Base-by-base conservation (phyloP, 2,113 vertebrate species). In the Psittacula cyanocephala region DNA sequence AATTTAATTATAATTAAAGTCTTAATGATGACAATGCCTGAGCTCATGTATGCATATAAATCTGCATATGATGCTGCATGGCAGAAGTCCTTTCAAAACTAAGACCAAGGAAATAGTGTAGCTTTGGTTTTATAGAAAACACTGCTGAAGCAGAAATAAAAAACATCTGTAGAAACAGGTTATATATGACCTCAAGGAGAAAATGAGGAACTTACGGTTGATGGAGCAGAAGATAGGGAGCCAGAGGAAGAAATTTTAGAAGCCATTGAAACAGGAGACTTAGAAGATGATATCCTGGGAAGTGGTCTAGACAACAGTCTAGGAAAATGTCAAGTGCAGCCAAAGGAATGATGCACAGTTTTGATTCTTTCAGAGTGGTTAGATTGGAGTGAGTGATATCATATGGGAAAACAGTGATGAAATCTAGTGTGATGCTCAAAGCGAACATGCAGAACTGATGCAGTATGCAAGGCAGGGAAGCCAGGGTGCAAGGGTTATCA, bases 221-320 rank as follows among this genome's bases (percentile, higher is more conserved):
- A 27, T 0, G 0, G 6, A 74, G 29, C 3, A 81, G 49, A 52
- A 88, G 25, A 46, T 0, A 49, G 25, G 81, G 23, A 68, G 8
- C 2, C 15, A 65, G 50, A 84, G 8, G 29, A 92, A 89, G 53
- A 95, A 39, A 79, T 53, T 31, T 64, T 57, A 77, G 74, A 69
- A 89, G 29, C 13, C 5, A 4, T 43, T 83, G 50, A 39, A 74
- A 59, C 5, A 47, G 14, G 29, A 69, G 15, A 28, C 47, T 47
- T 53, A 50, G 43, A 78, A 65, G 27, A 41, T 41, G 4, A 15
- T 83, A 19, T 44, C 64, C 52, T 59, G 17, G 4, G 12, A 43
- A 82, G 24, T 27, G 14, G n/a, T 82, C 47, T 75, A 85, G 43
- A 87, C 9, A 35, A 24, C 10, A 59, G 57, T 16, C 31, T 53